Conservation (phyloP, 2,888 invertebrate genomes). For the Xanthia togata region DNA sequence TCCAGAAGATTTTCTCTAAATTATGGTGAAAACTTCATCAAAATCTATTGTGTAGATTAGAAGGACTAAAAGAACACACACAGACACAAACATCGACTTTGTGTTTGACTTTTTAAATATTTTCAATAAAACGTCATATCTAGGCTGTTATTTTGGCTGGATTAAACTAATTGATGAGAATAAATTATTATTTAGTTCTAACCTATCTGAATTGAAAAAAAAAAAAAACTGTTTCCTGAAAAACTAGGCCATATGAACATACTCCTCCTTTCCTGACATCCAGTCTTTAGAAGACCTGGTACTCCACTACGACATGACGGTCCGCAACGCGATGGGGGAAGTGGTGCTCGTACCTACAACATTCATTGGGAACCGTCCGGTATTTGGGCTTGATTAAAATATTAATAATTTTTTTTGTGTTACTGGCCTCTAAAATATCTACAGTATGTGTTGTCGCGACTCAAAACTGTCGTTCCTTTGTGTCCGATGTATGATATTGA, state of each 20-base stretch:
- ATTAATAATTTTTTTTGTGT: background rate
- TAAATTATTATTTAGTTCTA: background rate
- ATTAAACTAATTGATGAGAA: background rate
- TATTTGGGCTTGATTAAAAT: background rate
- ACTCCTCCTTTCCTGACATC: no score
- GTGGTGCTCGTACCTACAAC: no score
- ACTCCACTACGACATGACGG: no score
- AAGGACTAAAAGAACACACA: no score
- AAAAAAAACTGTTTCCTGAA: background rate
- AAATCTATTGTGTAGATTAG: no score
- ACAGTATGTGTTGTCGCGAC: constrained; percentile 13
- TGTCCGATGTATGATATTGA: constrained; percentile 26
- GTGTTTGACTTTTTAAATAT: background rate
- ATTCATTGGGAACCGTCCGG: no score
- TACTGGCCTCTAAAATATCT: constrained; percentile 8
- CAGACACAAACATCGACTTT: no score
- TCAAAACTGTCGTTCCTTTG: constrained; percentile 31
- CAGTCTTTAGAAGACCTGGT: no score
- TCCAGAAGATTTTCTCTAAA: no score
- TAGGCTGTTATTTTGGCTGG: background rate
- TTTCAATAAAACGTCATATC: background rate
- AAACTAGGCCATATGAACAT: background rate
- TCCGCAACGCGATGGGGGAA: no score
- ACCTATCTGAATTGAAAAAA: background rate
- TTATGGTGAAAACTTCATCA: no score